Percentiles rank a stretch among this genome's conserved stretches.
Evolutionary conservation across 2,113 vertebrate species (phyloP).

Genomic region (Alaudala cheleensis): DNA sequence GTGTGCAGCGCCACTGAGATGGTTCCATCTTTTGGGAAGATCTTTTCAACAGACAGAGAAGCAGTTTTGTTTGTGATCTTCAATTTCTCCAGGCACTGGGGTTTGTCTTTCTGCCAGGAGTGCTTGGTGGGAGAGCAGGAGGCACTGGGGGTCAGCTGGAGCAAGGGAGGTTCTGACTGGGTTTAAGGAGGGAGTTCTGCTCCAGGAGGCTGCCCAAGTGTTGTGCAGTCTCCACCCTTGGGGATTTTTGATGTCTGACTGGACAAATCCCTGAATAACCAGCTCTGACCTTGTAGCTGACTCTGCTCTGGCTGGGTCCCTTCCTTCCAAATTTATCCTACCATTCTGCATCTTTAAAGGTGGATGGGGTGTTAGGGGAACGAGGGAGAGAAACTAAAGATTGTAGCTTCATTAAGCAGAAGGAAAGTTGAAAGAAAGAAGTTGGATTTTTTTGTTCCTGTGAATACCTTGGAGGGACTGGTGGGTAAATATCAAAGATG

Average conservation of each 20-base stretch:
- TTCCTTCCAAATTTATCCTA: not conserved
- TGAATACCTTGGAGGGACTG: not conserved
- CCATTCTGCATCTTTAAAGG: not conserved
- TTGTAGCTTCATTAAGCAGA: not conserved
- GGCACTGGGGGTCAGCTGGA: fast-evolving
- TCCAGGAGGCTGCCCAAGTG: not conserved
- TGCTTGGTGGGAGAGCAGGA: not conserved
- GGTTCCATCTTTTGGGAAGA: not conserved
- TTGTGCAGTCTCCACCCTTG: not conserved
- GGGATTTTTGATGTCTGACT: not conserved
- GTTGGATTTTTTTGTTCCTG: not conserved
- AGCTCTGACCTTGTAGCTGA: not conserved
- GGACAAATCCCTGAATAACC: not conserved
- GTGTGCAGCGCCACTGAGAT: not conserved
- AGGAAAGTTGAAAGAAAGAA: slow-evolving; percentile 1
- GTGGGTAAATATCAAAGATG: slow-evolving; percentile 9
- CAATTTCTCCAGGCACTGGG: not conserved
- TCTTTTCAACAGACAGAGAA: not conserved
- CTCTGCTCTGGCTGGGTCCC: not conserved
- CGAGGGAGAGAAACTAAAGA: not conserved
- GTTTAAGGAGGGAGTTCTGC: not conserved
- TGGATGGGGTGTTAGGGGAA: not conserved
- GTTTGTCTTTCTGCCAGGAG: not conserved
- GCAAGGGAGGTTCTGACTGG: not conserved
- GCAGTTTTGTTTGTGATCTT: not conserved